Evolutionary conservation across 2,797 vertebrate species (phyloP).

Genomic region (Synanceia verrucosa): DNA sequence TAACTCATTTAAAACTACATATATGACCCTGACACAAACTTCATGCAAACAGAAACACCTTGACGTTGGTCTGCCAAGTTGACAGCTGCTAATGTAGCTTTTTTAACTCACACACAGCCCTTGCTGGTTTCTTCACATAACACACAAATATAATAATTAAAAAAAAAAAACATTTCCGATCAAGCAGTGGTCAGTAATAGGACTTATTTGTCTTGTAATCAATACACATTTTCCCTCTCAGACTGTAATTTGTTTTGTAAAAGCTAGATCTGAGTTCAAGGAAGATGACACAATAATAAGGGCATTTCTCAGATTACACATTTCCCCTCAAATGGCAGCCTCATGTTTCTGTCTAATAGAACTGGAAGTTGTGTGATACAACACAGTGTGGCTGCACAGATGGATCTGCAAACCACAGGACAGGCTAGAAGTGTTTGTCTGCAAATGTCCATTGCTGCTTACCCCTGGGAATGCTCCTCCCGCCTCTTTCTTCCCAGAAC

Average conservation of each 20-base stretch:
- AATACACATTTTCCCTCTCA: constrained; percentile 23
- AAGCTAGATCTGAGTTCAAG: constrained; percentile 35
- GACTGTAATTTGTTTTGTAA: constrained; percentile 42
- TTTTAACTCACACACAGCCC: background rate
- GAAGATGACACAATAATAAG: constrained; percentile 33
- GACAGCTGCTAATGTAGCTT: background rate
- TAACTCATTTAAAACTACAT: background rate
- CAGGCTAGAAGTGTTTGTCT: constrained; percentile 51
- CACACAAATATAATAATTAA: background rate
- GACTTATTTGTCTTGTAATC: constrained; percentile 44
- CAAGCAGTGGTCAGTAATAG: constrained; percentile 3
- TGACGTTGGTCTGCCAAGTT: background rate
- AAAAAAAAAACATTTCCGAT: constrained; percentile 22
- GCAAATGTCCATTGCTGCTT: constrained; percentile 22
- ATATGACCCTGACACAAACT: background rate
- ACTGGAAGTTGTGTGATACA: constrained; percentile 8
- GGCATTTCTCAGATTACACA: constrained; percentile 52
- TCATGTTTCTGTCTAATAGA: constrained; percentile 58
- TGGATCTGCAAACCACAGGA: constrained; percentile 41
- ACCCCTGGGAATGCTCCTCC: constrained; percentile 36
- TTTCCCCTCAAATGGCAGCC: constrained; percentile 41
- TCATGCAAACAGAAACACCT: background rate
- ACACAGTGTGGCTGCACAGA: constrained; percentile 18
- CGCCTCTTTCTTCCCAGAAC: constrained; percentile 65
- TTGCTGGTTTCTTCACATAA: background rate